Evolutionary conservation across 1,140 invertebrate species (phyloP), one percentile per base, ranked within the genome.

Genomic region (Macrostomum lignano): DNA sequence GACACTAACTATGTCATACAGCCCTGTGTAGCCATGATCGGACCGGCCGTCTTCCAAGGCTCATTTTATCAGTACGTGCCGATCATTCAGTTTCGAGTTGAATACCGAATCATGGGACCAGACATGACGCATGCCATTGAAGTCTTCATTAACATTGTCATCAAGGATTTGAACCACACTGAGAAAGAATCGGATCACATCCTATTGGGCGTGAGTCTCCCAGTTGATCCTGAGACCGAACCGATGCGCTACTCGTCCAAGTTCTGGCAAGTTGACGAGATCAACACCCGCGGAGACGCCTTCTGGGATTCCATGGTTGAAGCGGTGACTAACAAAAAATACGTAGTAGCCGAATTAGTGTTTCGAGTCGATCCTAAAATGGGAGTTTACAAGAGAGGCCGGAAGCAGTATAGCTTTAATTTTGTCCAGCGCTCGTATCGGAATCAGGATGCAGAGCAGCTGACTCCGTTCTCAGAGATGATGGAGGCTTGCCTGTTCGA

Each of bases 21-120:
- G n/a, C n/a, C n/a, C n/a, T n/a, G n/a, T n/a, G 40, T 45, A 23
- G 48, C 49, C 1, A 34, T 52, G 24, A 40, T 49, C 25, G 49
- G 48, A 7, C 44, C 42, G 10, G 40, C 41, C 30, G 38, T 50
- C 7, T 50, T 52, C 38, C 43, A 46, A 31, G 48, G 49, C 6
- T 44, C 49, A 7, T 49, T 51, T 34, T 50, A 47, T 38, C 31
- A 37, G 6, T 37, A 44, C 17, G 39, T 44, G 31, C 41, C 44
- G 34, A 41, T 38, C 24, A 34, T 50, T 6, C 43, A 49, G 25
- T 26, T 48, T 17, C 40, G 48, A 23, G 36, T 45, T 14, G 48
- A 50, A 26, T 49, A 45, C 28, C 32, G 50, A 2, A 35, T 52
- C 15, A 43, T 44, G 15, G 49, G 49, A 1, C 14, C 33, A 4